These are phyloP conservation scores for Spodoptera littoralis DNA, from an alignment of 2,888 invertebrate species.

Conservation along the genomic window DNA sequence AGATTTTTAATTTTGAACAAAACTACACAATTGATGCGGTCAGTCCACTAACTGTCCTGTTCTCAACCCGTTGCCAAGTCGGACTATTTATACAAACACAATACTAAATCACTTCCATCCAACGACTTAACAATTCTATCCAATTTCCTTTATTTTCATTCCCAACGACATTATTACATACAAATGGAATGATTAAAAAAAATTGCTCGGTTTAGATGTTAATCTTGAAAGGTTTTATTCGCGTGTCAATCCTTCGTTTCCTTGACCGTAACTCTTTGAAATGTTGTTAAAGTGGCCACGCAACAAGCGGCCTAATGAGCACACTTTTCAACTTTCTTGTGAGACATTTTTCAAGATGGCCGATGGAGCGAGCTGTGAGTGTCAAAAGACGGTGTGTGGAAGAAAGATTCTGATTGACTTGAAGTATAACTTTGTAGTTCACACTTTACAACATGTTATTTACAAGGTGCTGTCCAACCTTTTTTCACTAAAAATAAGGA, in stretches of 20 bases:
- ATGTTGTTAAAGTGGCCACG: constrained; percentile 10
- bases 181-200: constrained; percentile 9
- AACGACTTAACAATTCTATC: constrained; percentile 19
- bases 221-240: constrained; percentile 22
- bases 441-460: no score
- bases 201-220: constrained; percentile 16
- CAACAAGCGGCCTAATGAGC: constrained; percentile 47
- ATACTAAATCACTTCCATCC: neutral
- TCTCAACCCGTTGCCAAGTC: no score
- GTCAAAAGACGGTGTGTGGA: constrained; percentile 16
- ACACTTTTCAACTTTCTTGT: constrained; percentile 7
- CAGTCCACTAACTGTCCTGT: no score
- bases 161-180: constrained; percentile 2
- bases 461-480: no score
- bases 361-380: constrained; percentile 13
- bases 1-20: no score
- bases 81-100: no score
- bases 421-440: constrained; percentile 7
- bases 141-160: constrained; percentile 25
- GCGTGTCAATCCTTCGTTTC: neutral
- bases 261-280: constrained; percentile 3
- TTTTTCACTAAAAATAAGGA: no score
- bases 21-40: no score
- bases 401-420: constrained; percentile 4
- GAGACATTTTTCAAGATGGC: constrained; percentile 20